Percentiles rank a stretch among this genome's conserved stretches.
phyloP scores from a whole-genome alignment of 2,113 vertebrate species.

The Thalassarche chlororhynchos region DNA sequence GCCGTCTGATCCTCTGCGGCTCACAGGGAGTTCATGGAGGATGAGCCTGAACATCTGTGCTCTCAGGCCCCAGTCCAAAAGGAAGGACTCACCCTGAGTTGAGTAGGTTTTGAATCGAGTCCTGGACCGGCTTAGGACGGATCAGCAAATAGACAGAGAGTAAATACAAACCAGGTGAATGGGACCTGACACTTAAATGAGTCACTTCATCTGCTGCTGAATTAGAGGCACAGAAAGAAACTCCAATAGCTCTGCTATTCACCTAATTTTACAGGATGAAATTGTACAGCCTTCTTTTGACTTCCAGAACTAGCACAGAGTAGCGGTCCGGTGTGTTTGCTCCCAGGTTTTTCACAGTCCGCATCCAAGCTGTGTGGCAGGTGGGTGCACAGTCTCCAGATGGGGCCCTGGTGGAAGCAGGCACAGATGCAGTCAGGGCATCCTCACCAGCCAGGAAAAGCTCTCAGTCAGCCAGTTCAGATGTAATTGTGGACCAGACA shows the following conservation, averaged over 20 bases:
- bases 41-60: background rate
- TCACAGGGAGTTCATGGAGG: background rate
- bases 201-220: background rate
- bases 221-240: background rate
- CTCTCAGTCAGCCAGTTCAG: background rate
- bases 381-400: background rate
- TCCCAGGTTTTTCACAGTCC: background rate
- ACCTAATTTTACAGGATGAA: background rate
- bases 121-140: background rate
- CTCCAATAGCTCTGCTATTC: background rate
- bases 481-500: background rate
- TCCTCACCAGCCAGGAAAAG: background rate
- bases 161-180: background rate
- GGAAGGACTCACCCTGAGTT: background rate
- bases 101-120: background rate
- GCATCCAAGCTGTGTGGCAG: background rate
- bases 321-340: background rate
- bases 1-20: background rate
- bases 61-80: background rate
- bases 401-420: background rate
- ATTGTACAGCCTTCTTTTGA: background rate
- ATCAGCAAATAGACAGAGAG: background rate
- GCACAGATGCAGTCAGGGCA: background rate
- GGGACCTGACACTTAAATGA: rapidly evolving
- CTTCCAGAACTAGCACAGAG: background rate